Evolutionary conservation across 2,113 vertebrate genomes (phyloP).

Genomic region (Macaca nemestrina): DNA sequence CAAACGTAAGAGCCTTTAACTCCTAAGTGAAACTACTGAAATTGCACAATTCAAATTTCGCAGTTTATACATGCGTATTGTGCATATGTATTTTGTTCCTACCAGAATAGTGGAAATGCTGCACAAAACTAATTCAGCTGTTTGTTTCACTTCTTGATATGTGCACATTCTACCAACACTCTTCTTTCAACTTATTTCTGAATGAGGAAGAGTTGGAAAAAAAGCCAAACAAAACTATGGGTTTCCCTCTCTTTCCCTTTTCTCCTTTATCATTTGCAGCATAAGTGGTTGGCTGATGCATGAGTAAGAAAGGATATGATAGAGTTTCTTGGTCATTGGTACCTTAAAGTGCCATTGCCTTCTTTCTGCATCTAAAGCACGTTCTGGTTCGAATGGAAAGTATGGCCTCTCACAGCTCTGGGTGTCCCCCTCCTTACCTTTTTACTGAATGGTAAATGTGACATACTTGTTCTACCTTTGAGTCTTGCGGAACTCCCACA

Average conservation of each 20-base stretch:
- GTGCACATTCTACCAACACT: not conserved
- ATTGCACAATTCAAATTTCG: not conserved
- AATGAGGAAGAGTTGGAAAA: not conserved
- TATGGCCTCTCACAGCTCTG: too few species aligned
- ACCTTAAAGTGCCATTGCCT: not conserved
- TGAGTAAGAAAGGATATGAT: not conserved
- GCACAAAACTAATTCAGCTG: not conserved
- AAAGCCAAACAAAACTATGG: not conserved
- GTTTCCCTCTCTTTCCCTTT: not conserved
- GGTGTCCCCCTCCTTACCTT: accelerated
- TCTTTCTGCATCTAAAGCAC: not conserved
- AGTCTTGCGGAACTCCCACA: not conserved
- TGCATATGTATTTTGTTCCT: not conserved
- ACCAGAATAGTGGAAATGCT: not conserved
- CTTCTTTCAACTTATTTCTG: not conserved
- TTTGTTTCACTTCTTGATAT: not conserved
- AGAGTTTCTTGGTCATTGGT: not conserved
- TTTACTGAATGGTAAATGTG: not conserved
- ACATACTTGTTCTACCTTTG: not conserved
- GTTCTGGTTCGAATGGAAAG: not conserved
- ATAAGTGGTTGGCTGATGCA: not conserved
- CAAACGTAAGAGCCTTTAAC: not conserved
- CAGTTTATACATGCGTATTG: not conserved
- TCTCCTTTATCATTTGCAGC: not conserved
- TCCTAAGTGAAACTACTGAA: not conserved